phyloP scores from a whole-genome alignment of 92 coral and sea anemone species.

The Siderastrea siderea region DNA sequence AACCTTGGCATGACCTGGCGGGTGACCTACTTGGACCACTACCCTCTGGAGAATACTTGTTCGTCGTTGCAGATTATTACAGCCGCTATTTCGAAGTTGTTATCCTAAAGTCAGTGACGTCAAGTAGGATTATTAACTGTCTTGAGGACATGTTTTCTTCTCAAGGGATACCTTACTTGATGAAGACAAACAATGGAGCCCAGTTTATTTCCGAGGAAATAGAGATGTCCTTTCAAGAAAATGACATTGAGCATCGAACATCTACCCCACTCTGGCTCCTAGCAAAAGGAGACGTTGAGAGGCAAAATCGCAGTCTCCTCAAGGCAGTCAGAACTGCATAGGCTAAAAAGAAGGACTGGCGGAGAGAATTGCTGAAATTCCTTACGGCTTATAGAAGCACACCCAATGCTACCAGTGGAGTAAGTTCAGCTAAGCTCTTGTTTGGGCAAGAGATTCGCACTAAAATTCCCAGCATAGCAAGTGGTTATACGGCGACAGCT shows the following conservation, averaged over 20 bases:
- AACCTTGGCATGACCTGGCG: constrained; percentile 10
- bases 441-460: neutral
- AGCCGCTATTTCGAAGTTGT: neutral
- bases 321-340: neutral
- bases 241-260: neutral
- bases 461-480: neutral
- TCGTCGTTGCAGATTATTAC: constrained; percentile 2
- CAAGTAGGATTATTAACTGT: neutral
- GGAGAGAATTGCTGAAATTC: neutral
- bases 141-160: neutral
- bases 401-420: neutral
- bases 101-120: neutral
- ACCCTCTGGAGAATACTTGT: neutral
- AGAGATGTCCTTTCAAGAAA: constrained; percentile 5
- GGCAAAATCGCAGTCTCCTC: neutral
- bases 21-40: neutral
- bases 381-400: constrained; percentile 7
- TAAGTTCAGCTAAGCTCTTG: neutral
- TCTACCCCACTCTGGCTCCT: neutral
- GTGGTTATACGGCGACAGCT: neutral
- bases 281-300: neutral
- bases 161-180: neutral
- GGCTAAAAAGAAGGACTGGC: neutral
- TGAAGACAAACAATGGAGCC: constrained; percentile 13
- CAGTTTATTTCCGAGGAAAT: constrained; percentile 7